phyloP scores from a whole-genome alignment of 2,113 vertebrate genomes.

The Carlito syrichta region DNA sequence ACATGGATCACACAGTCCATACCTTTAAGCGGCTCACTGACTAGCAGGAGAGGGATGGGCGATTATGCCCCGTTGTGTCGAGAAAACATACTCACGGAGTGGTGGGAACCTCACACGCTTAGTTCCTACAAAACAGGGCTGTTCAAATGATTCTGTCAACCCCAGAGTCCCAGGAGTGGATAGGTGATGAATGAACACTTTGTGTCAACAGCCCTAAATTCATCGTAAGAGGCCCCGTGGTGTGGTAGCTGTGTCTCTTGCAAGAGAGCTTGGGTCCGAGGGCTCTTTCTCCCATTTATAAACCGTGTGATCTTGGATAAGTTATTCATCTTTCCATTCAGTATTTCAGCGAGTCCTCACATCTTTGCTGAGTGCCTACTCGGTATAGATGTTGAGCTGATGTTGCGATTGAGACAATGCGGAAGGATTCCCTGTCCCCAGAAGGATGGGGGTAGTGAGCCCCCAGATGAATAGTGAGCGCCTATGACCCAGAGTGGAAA shows the following conservation, averaged over 20 bases:
- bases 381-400: not conserved
- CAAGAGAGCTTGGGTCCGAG: not conserved
- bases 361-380: not conserved
- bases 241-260: not conserved
- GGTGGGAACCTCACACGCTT: rapidly evolving
- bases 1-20: not conserved
- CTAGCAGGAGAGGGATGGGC: not conserved
- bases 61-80: rapidly evolving
- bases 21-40: not conserved
- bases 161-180: not conserved
- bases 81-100: not conserved
- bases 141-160: not conserved
- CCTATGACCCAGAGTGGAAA: not conserved
- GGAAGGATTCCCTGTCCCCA: not conserved
- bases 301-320: not conserved
- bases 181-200: not conserved
- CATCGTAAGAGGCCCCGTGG: not conserved
- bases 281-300: not conserved
- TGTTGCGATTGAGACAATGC: rapidly evolving
- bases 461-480: not conserved
- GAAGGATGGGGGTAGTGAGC: not conserved
- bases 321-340: not conserved
- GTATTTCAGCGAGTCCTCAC: not conserved
- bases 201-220: not conserved
- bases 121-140: not conserved